These are phyloP conservation scores for Trematomus loennbergii DNA, from an alignment of 2,113 vertebrate genomes.

Conservation along the genomic window DNA sequence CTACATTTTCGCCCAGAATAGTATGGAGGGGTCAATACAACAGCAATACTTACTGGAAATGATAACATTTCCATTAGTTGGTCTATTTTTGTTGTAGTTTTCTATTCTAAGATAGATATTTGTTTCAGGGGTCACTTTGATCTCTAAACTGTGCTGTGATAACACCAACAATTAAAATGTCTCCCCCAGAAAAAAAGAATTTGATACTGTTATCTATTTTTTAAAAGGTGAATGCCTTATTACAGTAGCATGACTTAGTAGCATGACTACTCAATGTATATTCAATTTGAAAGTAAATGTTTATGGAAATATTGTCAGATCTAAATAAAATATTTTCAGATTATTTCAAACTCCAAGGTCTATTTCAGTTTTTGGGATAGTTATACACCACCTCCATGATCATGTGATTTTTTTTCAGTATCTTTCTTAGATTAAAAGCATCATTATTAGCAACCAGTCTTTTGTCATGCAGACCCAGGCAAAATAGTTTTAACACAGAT, in stretches of 20 bases:
- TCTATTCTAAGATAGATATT: background rate
- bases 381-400: background rate
- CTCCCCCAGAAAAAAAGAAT: background rate
- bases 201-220: background rate
- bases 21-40: background rate
- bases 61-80: constrained; percentile 26
- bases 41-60: constrained; percentile 10
- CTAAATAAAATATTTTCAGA: too few relatives aligned
- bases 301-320: too few relatives aligned
- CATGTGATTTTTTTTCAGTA: background rate
- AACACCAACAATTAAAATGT: background rate
- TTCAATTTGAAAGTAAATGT: background rate
- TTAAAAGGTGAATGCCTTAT: too few relatives aligned
- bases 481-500: background rate
- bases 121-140: background rate
- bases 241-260: too few relatives aligned
- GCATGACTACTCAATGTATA: background rate
- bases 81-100: constrained; percentile 6
- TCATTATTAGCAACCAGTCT: too few relatives aligned
- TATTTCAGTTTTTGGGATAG: background rate
- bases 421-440: background rate
- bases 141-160: background rate
- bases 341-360: too few relatives aligned
- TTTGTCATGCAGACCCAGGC: background rate
- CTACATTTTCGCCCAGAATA: background rate